phyloP scores from a whole-genome alignment of 1,140 invertebrate species.

The Paracyclopina nana region DNA sequence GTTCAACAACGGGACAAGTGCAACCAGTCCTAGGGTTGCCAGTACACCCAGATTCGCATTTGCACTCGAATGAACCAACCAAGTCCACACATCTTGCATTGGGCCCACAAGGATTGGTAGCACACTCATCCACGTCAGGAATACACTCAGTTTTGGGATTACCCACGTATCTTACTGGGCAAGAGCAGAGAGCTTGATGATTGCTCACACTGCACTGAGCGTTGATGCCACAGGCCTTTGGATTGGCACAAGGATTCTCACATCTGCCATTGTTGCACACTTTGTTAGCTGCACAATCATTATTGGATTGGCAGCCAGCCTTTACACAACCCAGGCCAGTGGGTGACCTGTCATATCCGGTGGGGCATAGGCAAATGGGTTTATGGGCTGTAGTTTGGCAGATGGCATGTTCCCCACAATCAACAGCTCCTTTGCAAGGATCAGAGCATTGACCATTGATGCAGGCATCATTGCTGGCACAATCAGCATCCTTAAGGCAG shows the following conservation, averaged over 20 bases:
- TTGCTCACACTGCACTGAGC: slow-evolving; percentile 61
- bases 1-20: slow-evolving; percentile 39
- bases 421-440: slow-evolving; percentile 40
- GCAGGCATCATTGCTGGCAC: slow-evolving; percentile 50
- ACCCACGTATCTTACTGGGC: slow-evolving; percentile 60
- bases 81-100: slow-evolving; percentile 58
- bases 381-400: slow-evolving; percentile 26
- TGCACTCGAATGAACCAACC: slow-evolving; percentile 46
- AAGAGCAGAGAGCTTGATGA: slow-evolving; percentile 52
- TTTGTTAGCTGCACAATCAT: slow-evolving; percentile 56
- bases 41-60: slow-evolving; percentile 49
- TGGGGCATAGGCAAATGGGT: slow-evolving; percentile 48
- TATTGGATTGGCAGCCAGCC: slow-evolving; percentile 48
- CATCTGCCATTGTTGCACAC: slow-evolving; percentile 49
- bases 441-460: slow-evolving; percentile 47
- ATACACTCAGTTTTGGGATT: slow-evolving; percentile 58
- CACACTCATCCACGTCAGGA: slow-evolving; percentile 37
- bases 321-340: slow-evolving; percentile 27
- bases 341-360: slow-evolving; percentile 29
- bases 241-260: slow-evolving; percentile 53
- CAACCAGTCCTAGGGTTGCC: slow-evolving; percentile 57
- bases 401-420: slow-evolving; percentile 25
- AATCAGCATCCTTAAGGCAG: slow-evolving; percentile 57
- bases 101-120: slow-evolving; percentile 56
- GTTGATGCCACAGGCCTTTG: slow-evolving; percentile 57